Evolutionary conservation across 2,113 vertebrate genomes (phyloP).

Genomic region (Aythya baeri): DNA sequence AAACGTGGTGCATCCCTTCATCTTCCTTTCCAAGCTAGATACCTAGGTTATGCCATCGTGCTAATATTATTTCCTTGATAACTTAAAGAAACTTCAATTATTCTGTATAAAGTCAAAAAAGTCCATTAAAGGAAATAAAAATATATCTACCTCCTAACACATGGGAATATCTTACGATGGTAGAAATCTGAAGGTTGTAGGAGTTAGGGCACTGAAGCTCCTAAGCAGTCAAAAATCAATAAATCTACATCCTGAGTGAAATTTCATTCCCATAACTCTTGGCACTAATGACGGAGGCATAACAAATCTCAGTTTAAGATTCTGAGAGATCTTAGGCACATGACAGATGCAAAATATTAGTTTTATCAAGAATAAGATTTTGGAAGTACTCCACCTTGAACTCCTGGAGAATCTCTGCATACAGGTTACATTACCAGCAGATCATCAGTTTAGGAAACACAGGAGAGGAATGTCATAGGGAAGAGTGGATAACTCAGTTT

Average conservation of each 20-base stretch:
- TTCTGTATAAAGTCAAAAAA: not conserved
- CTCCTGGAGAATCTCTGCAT: not conserved
- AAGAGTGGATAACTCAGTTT: not conserved
- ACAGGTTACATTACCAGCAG: accelerated
- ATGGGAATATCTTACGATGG: not conserved
- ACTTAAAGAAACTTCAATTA: not conserved
- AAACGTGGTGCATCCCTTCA: not conserved
- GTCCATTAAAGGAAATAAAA: not conserved
- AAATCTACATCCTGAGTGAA: not conserved
- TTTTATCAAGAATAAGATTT: not conserved
- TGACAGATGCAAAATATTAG: not conserved
- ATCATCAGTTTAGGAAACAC: not conserved
- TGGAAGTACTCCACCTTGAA: not conserved
- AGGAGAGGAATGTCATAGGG: not conserved
- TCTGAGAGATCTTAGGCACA: not conserved
- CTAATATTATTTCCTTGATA: not conserved
- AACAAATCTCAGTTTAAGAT: not conserved
- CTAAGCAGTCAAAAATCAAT: not conserved
- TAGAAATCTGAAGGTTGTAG: not conserved
- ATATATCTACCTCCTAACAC: not conserved
- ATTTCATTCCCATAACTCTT: not conserved
- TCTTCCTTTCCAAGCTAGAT: not conserved
- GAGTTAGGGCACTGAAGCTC: not conserved
- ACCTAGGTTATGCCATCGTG: not conserved
- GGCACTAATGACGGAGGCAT: not conserved